Conservation (phyloP, 2,113 vertebrate species). For the Manacus vitellinus region DNA sequence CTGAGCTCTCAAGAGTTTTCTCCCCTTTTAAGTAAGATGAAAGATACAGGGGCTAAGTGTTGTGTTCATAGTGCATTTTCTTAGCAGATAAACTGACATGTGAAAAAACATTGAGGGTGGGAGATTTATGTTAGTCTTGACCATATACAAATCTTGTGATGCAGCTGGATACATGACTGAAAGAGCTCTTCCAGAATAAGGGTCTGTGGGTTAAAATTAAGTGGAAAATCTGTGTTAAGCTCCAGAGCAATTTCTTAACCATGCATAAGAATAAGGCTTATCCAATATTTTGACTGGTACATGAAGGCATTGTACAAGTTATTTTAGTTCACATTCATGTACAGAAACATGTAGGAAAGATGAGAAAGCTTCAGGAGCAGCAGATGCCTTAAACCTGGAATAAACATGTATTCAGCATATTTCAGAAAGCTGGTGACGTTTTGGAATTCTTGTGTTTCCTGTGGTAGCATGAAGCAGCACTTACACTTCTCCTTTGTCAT, state of each 20-base stretch:
- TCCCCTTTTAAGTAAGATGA: conserved; percentile 31
- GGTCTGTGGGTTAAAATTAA: background rate
- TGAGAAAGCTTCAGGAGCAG: background rate
- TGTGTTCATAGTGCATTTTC: background rate
- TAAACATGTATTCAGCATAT: background rate
- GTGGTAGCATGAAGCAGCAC: background rate
- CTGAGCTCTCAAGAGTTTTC: conserved; percentile 4
- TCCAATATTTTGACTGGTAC: background rate
- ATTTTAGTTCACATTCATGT: background rate
- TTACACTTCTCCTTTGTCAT: background rate
- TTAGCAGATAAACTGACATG: conserved; percentile 10
- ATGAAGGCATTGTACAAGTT: background rate
- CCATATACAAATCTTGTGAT: background rate
- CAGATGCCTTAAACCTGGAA: background rate
- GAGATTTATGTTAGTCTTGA: background rate
- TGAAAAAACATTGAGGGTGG: background rate
- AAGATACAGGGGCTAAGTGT: background rate
- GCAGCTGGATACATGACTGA: background rate
- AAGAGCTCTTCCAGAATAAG: background rate
- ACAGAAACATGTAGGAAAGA: background rate
- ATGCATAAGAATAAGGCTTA: background rate
- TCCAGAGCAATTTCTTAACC: background rate
- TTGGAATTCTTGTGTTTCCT: background rate
- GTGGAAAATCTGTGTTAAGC: conserved; percentile 29
- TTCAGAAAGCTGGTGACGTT: background rate